These are phyloP conservation scores for Adelosebastes latens DNA, from an alignment of 2,797 vertebrate genomes.

Conservation along the genomic window DNA sequence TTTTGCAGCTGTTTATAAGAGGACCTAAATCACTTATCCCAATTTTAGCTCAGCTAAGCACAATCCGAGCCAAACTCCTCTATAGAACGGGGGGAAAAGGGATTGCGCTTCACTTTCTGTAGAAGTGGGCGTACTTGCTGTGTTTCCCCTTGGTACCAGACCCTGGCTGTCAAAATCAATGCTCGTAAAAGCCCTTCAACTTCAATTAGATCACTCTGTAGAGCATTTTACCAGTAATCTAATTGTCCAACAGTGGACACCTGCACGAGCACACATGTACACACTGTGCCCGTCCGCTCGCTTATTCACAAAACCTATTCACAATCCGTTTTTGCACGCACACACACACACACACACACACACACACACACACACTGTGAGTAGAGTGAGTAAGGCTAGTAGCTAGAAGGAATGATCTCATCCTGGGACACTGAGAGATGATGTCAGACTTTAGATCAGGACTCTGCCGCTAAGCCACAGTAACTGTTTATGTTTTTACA, in stretches of 20 bases:
- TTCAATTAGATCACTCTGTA: conserved; percentile 55
- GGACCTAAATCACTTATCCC: not conserved
- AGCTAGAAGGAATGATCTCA: conserved; percentile 69
- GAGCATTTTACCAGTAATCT: conserved; percentile 37
- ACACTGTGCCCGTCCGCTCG: not conserved
- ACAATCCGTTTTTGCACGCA: not conserved
- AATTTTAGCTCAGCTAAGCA: conserved; percentile 8
- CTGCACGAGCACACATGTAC: conserved; percentile 8
- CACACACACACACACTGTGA: conserved; percentile 5
- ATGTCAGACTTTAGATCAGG: conserved; percentile 75
- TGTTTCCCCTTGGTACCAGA: conserved; percentile 27
- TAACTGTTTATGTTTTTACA: conserved; percentile 49
- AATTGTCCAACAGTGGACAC: conserved; percentile 41
- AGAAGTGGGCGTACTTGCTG: not conserved
- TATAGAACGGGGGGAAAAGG: not conserved
- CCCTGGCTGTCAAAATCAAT: conserved; percentile 35
- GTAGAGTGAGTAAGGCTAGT: conserved; percentile 39
- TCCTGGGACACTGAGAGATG: conserved; percentile 62
- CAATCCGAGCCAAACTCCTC: not conserved
- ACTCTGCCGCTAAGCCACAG: conserved; percentile 20
- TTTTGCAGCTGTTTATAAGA: not conserved
- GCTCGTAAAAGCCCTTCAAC: conserved; percentile 60
- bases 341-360: conserved; percentile 11
- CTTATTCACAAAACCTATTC: not conserved
- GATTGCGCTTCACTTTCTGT: conserved; percentile 10